These are phyloP conservation scores for Gymnoscopelus microlampas DNA, from an alignment of 2,797 vertebrate species.

Conservation along the genomic window DNA sequence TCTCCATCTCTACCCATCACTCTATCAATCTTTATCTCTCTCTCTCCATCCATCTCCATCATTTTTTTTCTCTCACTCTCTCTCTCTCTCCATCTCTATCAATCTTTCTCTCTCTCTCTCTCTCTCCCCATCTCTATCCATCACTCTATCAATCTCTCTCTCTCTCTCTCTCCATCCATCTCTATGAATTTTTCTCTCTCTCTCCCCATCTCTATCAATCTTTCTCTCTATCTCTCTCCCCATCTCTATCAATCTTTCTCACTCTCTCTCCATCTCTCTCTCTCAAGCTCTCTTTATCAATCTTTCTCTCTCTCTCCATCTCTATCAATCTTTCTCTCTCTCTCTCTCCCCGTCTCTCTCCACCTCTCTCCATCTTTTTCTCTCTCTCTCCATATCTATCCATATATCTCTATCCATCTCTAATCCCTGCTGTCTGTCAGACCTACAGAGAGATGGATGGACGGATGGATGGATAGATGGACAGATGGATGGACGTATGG, in stretches of 20 bases:
- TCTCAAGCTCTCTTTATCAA: too few relatives aligned
- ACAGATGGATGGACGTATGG: not conserved
- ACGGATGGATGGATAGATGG: slow-evolving; percentile 6
- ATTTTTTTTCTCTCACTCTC: not conserved
- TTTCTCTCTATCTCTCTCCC: not conserved
- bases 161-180: slow-evolving; percentile 16
- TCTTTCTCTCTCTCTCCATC: not conserved
- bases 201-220: not conserved
- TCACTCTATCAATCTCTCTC: slow-evolving; percentile 2
- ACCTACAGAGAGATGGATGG: slow-evolving; percentile 21
- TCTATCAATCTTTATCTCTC: too few relatives aligned
- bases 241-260: not conserved
- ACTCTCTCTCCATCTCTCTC: not conserved
- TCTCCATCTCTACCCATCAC: too few relatives aligned
- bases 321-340: slow-evolving; percentile 24
- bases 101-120: not conserved
- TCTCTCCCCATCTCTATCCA: not conserved
- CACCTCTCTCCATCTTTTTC: slow-evolving; percentile 1
- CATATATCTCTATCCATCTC: slow-evolving; percentile 3
- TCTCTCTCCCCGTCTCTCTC: slow-evolving; percentile 1
- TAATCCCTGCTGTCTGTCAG: slow-evolving; percentile 45
- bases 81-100: slow-evolving; percentile 4
- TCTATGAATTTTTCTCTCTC: too few relatives aligned
- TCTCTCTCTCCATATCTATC: not conserved
- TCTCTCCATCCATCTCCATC: too few relatives aligned